Base-by-base conservation (phyloP, 2,888 invertebrate species). In the Teleogryllus oceanicus region DNA sequence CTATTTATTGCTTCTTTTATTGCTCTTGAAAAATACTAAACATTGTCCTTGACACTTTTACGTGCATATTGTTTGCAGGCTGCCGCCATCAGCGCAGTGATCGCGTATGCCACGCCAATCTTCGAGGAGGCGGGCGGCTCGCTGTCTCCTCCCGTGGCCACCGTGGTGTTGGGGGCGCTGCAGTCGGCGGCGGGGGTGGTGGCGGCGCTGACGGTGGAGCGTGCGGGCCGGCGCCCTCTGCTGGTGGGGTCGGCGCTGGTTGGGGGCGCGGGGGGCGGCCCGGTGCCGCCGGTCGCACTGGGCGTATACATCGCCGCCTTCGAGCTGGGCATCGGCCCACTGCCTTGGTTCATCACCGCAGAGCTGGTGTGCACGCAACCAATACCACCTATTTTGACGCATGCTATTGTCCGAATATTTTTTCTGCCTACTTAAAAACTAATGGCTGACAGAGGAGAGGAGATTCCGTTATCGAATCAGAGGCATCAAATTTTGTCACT, bases 81-180 rank as follows among this genome's bases (percentile, higher is more conserved):
- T n/a, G 62, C 62, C 62, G 62, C 62, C 62, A 62, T 62, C 62
- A 62, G 62, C n/a, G 62, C 62, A 13, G 62, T 62, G 62, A 62
- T 62, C 4, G 62, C 62, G 5, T 62, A 62, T 13, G 62, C 62
- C 16, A 62, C 62, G 62, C 62, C 13, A 8, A 62, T 62, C 16
- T 62, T 62, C 62, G 62, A 62, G n/a, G 62, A 62, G 11, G 62
- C 62, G 13, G 62, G 62, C 13, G n/a, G 62, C n/a, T 13, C 62
- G 16, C 62, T 62, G 62, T 62, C 62, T 0, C 62, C 62, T 10
- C 13, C 62, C 62, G 62, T 62, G 62, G 13, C 16, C n/a, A 62
- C 62, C 5, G 62, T 62, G 62, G 62, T 62, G 62, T 16, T 62
- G 62, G 62, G 62, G 16, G 62, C 62, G 62, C n/a, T 62, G 62